Evolutionary conservation across 2,888 invertebrate genomes (phyloP).

Genomic region (Drosophila borealis): DNA sequence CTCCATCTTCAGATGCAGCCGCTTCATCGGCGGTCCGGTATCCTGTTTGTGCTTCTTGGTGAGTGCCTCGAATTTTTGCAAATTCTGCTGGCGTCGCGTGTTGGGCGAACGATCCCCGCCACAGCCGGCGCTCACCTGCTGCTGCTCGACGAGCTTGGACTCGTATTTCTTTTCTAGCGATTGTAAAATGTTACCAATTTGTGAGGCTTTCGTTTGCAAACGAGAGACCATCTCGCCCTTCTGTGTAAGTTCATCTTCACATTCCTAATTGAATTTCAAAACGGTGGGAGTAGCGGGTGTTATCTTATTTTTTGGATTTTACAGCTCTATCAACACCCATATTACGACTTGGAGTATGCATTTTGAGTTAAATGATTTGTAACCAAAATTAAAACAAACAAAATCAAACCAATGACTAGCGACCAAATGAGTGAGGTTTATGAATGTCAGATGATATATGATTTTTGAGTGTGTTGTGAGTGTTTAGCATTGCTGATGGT

Average conservation of each 20-base stretch:
- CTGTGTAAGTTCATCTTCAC: conserved; percentile 97
- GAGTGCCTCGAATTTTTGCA: conserved; percentile 83
- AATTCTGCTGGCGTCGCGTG: conserved; percentile 83
- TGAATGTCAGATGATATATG: conserved; percentile 69
- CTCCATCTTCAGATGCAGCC: conserved; percentile 84
- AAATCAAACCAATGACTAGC: conserved; percentile 42
- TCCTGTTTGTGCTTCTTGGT: conserved; percentile 84
- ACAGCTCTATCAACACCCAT: conserved; percentile 25
- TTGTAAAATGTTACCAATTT: conserved; percentile 96
- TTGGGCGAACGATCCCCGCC: conserved; percentile 83
- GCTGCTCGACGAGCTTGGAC: conserved; percentile 87
- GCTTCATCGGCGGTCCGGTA: conserved; percentile 84
- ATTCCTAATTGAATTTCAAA: conserved; percentile 89
- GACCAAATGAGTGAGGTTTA: conserved; percentile 46
- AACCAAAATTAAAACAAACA: conserved; percentile 33
- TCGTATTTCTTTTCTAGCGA: conserved; percentile 91
- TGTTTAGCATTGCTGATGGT: neutral
- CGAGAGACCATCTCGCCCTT: conserved; percentile 98
- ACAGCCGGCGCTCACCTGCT: conserved; percentile 85
- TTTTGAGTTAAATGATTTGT: conserved; percentile 15
- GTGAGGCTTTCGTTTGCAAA: conserved; percentile 97
- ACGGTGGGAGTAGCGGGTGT: conserved; percentile 37
- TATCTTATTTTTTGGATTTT: conserved; percentile 43
- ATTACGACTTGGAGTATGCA: conserved; percentile 28
- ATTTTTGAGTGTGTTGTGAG: neutral